These are phyloP conservation scores for Rhynchotus rufescens DNA, from an alignment of 2,797 vertebrate genomes.

Conservation along the genomic window DNA sequence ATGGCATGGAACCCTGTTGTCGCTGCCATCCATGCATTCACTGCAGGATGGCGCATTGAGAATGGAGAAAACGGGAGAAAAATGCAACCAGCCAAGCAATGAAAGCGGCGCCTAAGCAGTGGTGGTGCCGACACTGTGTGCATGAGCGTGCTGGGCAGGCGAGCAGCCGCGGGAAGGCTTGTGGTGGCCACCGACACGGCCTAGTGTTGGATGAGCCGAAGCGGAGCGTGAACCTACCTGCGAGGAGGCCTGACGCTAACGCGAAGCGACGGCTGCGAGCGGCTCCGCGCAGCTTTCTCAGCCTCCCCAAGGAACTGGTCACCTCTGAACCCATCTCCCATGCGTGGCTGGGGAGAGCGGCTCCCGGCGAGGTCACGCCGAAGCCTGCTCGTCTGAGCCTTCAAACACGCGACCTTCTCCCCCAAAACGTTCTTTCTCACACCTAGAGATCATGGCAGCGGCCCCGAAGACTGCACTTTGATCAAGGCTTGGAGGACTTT, in stretches of 20 bases:
- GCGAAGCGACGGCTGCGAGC: constrained; percentile 87
- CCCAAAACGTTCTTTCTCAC: constrained; percentile 79
- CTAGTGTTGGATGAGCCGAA: constrained; percentile 60
- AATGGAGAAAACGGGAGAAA: not conserved
- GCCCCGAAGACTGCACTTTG: constrained; percentile 62
- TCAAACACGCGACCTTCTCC: constrained; percentile 78
- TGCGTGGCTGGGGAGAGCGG: constrained; percentile 74
- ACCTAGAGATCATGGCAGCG: constrained; percentile 76
- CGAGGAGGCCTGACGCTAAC: constrained; percentile 84
- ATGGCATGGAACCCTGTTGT: not conserved
- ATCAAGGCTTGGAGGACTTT: constrained; percentile 51
- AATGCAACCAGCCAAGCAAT: not conserved
- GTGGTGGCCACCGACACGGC: not conserved
- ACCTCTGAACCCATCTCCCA: constrained; percentile 85
- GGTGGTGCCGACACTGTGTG: not conserved
- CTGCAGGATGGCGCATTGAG: not conserved
- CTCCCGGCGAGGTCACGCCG: constrained; percentile 82
- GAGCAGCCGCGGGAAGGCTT: not conserved
- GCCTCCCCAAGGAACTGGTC: constrained; percentile 90
- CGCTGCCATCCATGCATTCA: too few relatives aligned
- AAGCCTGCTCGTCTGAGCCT: constrained; percentile 81
- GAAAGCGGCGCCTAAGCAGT: not conserved
- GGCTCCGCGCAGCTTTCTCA: constrained; percentile 85
- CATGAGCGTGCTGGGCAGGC: not conserved
- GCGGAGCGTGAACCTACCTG: constrained; percentile 81